These are phyloP conservation scores for Neodiprion fabricii DNA, from an alignment of 1,140 invertebrate genomes.

Conservation along the genomic window DNA sequence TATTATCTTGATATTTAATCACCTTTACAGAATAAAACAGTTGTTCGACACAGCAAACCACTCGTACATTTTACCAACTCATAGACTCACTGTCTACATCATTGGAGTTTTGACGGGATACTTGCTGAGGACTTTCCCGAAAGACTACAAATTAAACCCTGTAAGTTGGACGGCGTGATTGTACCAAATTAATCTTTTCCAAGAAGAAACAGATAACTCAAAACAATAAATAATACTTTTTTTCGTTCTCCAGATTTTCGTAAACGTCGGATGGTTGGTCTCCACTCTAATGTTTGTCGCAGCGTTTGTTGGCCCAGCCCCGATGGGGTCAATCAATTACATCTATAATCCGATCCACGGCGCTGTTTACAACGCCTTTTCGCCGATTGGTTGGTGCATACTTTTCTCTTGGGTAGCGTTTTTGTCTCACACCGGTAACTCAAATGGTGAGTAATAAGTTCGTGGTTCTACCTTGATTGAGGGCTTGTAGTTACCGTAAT, in stretches of 20 bases:
- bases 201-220: background rate
- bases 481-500: background rate
- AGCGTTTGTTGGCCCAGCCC: slow-evolving; percentile 68
- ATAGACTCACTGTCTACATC: slow-evolving; percentile 73
- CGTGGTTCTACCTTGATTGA: background rate
- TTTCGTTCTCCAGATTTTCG: slow-evolving; percentile 54
- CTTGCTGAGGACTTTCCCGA: slow-evolving; percentile 61
- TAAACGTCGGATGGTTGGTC: slow-evolving; percentile 66
- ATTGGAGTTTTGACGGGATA: slow-evolving; percentile 72
- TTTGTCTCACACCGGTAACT: slow-evolving; percentile 67
- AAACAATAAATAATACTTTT: slow-evolving; percentile 13
- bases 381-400: slow-evolving; percentile 74
- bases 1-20: too few species aligned
- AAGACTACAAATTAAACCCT: slow-evolving; percentile 54
- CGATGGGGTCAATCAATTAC: slow-evolving; percentile 72
- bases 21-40: slow-evolving; percentile 64
- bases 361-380: slow-evolving; percentile 74
- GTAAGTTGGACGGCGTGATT: slow-evolving; percentile 34
- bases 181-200: background rate
- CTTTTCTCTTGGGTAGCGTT: slow-evolving; percentile 73
- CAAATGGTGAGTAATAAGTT: slow-evolving; percentile 52
- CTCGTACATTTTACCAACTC: slow-evolving; percentile 73
- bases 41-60: slow-evolving; percentile 71
- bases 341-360: slow-evolving; percentile 70
- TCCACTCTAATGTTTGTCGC: slow-evolving; percentile 59